Percentiles rank a stretch among this genome's conserved stretches.
Conservation (phyloP, 2,888 invertebrate species). For the Caenorhabditis doughertyi region DNA sequence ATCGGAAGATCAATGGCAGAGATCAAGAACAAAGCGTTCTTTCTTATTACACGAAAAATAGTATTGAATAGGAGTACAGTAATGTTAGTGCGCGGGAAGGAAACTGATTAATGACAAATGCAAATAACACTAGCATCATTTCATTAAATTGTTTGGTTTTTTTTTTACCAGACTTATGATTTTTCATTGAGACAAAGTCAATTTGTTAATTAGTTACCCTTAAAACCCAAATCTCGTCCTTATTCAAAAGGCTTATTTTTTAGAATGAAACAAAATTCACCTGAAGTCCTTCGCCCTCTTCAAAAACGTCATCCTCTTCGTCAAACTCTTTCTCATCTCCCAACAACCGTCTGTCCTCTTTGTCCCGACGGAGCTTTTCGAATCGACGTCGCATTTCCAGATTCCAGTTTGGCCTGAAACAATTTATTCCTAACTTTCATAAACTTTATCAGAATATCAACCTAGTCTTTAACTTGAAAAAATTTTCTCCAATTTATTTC, state of each 20-base stretch:
- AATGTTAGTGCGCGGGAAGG: constrained; percentile 30
- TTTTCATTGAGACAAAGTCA: too few relatives aligned
- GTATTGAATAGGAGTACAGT: constrained; percentile 25
- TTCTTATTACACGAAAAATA: background rate
- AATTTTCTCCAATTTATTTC: background rate
- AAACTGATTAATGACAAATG: constrained; percentile 32
- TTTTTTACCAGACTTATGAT: too few relatives aligned
- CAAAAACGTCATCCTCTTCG: constrained; percentile 53
- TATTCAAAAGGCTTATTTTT: too few relatives aligned
- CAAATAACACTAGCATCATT: constrained; percentile 29
- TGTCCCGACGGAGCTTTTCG: constrained; percentile 46
- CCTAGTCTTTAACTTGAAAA: too few relatives aligned
- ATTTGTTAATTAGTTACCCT: too few relatives aligned
- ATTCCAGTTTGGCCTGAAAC: constrained; percentile 39
- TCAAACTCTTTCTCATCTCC: constrained; percentile 39
- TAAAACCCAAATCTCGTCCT: too few relatives aligned
- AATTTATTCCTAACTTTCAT: too few relatives aligned
- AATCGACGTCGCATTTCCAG: constrained; percentile 52
- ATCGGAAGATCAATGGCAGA: constrained; percentile 25
- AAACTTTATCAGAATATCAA: too few relatives aligned
- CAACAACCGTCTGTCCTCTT: constrained; percentile 44
- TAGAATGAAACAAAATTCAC: background rate
- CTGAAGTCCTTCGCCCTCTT: constrained; percentile 32
- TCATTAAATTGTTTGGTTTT: too few relatives aligned
- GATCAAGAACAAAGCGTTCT: constrained; percentile 35